phyloP scores from a whole-genome alignment of 2,888 invertebrate genomes.

The Caenorhabditis becei region DNA sequence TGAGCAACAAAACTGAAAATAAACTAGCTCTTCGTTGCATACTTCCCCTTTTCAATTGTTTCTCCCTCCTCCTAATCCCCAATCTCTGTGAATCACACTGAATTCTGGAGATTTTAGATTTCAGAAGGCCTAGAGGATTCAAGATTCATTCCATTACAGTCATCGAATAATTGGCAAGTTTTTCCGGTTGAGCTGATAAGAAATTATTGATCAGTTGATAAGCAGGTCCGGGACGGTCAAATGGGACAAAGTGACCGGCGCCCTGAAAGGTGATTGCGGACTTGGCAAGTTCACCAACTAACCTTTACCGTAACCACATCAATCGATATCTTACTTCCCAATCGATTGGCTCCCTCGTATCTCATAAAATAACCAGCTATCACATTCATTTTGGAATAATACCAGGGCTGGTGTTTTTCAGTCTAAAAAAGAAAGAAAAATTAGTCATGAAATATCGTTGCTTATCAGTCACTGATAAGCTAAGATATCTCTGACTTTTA shows the following conservation, averaged over 20 bases:
- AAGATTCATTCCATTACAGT: neutral
- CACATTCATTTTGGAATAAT: conserved; percentile 61
- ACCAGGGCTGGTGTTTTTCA: conserved; percentile 61
- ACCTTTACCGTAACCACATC: conserved; percentile 76
- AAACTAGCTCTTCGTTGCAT: no score
- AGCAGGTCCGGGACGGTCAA: conserved; percentile 67
- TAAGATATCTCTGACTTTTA: no score
- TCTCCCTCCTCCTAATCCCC: conserved; percentile 19
- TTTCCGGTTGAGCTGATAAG: conserved; percentile 35
- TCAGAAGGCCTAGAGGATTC: no score
- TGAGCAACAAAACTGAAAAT: no score
- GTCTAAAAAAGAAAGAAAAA: conserved; percentile 46
- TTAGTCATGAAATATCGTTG: no score
- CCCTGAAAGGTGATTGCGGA: conserved; percentile 43
- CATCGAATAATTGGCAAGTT: conserved; percentile 53
- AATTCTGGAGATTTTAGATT: no score
- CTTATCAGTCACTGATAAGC: no score
- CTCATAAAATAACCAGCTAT: conserved; percentile 73
- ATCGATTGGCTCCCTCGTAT: conserved; percentile 54
- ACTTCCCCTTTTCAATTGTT: conserved; percentile 45
- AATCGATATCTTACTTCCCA: conserved; percentile 61
- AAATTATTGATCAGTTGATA: conserved; percentile 70
- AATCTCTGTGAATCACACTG: no score
- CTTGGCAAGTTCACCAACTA: neutral
- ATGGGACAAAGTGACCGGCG: conserved; percentile 68